Base-by-base conservation (phyloP, 2,797 vertebrate genomes). In the Brachymystax lenok region DNA sequence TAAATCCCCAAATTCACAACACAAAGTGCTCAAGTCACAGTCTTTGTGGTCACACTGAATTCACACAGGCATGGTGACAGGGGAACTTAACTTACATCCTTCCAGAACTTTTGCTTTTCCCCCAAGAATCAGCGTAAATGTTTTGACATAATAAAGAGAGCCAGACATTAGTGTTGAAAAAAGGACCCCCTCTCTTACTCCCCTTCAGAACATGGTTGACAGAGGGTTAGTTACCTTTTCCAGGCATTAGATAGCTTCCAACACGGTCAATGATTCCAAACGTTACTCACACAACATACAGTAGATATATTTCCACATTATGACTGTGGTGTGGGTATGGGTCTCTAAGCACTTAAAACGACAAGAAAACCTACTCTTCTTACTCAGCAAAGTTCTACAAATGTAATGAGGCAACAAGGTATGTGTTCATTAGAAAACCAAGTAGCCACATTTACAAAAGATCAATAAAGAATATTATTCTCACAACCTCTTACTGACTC, bases 81-180 rank as follows among this genome's bases (percentile, higher is more conserved):
- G 40, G 40, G 10, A 46, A 13, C 40, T 46, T 46, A 74, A 98
- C 96, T 98, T 98, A 98, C 97, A 96, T 96, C 95, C 94, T 92
- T 96, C 95, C 95, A 96, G 96, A 93, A 98, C 96, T 97, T 96
- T 96, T 91, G 95, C 95, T 96, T 96, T 46, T 90, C 88, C 89
- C 94, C 93, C 92, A 93, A 94, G 95, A 95, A 95, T 92, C 94
- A 94, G 94, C 94, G 95, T 88, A 90, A 92, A 3, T 90, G 90
- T 86, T 90, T 86, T 91, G 92, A 94, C 86, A 93, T 88, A 94
- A 92, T 94, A 93, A 94, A 96, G 91, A 97, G 92, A 96, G 94
- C 86, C 82, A 94, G 84, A 93, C 86, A 91, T 97, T 95, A 97
- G 94, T 94, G 79, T 74, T 81, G 88, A 91, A 86, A 86, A 78